Base-by-base conservation (phyloP, 2,888 invertebrate genomes). In the Acanthosoma haemorrhoidale region DNA sequence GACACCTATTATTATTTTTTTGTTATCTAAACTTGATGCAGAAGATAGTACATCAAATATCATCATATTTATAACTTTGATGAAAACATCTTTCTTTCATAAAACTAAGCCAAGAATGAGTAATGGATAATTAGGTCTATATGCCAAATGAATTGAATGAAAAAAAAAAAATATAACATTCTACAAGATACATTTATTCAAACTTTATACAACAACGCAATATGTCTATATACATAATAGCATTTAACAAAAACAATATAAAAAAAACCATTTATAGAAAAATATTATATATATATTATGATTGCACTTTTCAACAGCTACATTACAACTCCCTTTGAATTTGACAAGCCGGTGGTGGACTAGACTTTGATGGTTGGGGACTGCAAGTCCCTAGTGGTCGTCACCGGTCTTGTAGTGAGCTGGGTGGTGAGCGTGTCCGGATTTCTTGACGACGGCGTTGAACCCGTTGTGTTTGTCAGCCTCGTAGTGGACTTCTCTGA, bases 401-500 rank as follows among this genome's bases (percentile, higher is more conserved):
- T 63, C 63, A 21, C 63, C 63, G 29, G 63, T 63, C 39, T 63
- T 63, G 63, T 63, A 63, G 63, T 63, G 63, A 8, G 36, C 58
- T 5, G 76, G 75, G 43, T 75, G 75, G 32, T 73, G 72, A 15
- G 74, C 71, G 43, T 76, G 74, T 9, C 76, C 75, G 34, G 73
- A 71, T 69, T 74, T 76, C 69, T 75, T 74, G 2, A 76, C 75
- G 4, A 75, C 71, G 5, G 75, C 75, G 73, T 75, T 76, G 73
- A 75, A 76, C 57, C 76, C 76, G 67, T 75, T 76, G 66, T 76
- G 74, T 38, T 76, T 74, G 70, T 76, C 76, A 9, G 76, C 75
- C 2, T 73, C 73, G 72, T 76, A 76, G 58, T 75, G 74, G 57
- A 76, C 76, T 34, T 75, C 75, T 66, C 76, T 69, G 43, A 75